A percentile compares a stretch with the other conserved stretches of the same genome.
phyloP scores from a whole-genome alignment of 2,888 invertebrate genomes.

The Rhopalosiphum nymphaeae region DNA sequence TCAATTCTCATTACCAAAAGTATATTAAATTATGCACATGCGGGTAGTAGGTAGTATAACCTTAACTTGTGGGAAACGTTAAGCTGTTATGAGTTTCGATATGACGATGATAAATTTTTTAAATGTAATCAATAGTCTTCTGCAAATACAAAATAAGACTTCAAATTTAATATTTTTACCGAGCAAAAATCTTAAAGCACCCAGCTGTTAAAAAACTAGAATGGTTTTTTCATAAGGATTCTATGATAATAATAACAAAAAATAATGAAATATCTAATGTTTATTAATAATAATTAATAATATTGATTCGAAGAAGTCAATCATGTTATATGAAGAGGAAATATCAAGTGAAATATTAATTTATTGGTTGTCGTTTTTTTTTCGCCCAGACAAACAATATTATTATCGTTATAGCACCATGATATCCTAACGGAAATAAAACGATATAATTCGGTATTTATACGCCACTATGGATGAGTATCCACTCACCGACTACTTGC shows the following conservation, averaged over 20 bases:
- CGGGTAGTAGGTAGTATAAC: neutral
- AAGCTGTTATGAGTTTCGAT: constrained; percentile 8
- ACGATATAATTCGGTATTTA: neutral
- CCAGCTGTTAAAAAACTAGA: neutral
- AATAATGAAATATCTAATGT: neutral
- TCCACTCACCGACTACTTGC: constrained; percentile 88
- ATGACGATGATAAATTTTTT: neutral
- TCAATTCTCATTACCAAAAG: neutral
- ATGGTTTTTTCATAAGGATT: neutral
- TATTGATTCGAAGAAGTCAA: neutral
- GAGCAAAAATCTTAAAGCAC: neutral
- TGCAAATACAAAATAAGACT: neutral
- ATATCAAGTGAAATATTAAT: neutral
- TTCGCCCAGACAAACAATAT: neutral
- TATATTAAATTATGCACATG: neutral
- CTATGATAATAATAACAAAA: neutral
- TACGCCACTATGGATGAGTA: neutral
- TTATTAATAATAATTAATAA: neutral
- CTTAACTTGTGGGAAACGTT: neutral
- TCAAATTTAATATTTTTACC: neutral
- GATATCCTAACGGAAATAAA: neutral
- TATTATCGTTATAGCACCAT: neutral
- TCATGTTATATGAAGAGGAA: neutral
- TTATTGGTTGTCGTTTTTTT: neutral
- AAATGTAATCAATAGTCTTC: neutral